Conservation (phyloP, 1,140 invertebrate genomes). For the Coptotermes formosanus region DNA sequence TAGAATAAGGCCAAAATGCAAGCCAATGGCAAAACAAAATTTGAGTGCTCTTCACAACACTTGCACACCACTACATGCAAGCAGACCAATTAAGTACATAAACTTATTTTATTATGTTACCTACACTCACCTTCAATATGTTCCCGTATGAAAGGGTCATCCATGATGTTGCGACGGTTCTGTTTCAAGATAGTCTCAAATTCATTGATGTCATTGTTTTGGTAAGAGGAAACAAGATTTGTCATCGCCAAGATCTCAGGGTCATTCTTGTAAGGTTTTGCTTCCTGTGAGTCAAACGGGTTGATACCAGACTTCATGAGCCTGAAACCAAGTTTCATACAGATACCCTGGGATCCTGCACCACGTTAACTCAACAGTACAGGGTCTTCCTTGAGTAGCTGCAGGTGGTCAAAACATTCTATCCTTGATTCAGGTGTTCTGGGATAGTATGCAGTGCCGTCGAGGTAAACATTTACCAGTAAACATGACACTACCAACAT, state of each 20-base stretch:
- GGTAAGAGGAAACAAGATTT: constrained; percentile 96
- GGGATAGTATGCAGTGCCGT: no score
- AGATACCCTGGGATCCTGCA: no score
- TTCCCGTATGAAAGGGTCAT: constrained; percentile 98
- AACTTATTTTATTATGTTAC: background rate
- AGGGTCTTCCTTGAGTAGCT: no score
- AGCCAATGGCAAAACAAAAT: no score
- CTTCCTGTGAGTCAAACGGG: constrained; percentile 99
- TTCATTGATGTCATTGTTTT: constrained; percentile 98
- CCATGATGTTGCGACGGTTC: constrained; percentile 97
- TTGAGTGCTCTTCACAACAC: no score
- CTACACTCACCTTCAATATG: constrained; percentile 82
- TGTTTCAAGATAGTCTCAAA: constrained; percentile 96
- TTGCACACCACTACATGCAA: background rate
- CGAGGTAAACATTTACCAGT: no score
- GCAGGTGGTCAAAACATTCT: no score
- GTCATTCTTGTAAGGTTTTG: constrained; percentile 99
- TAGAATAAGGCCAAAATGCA: no score
- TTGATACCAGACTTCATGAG: constrained; percentile 99
- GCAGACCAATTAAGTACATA: background rate
- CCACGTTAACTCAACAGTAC: no score
- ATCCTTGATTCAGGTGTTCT: no score
- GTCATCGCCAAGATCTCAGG: constrained; percentile 99
- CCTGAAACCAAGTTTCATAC: constrained; percentile 54
- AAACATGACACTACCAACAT: no score